These are phyloP conservation scores for Chironomus tepperi DNA, from an alignment of 1,140 invertebrate species.

Conservation along the genomic window DNA sequence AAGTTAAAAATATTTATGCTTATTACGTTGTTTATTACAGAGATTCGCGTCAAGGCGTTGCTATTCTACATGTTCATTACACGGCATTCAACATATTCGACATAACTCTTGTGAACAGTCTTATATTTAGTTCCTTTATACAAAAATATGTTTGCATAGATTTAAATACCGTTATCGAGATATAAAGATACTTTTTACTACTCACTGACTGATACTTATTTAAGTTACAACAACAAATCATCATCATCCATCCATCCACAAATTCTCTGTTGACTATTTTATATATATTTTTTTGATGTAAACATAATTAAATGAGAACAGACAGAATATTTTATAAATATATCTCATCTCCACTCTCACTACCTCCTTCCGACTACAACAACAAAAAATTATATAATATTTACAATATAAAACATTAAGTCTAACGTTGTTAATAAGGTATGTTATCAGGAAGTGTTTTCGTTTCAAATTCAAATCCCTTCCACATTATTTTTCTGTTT, in stretches of 20 bases:
- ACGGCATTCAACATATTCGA: conserved; percentile 53
- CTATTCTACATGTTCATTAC: conserved; percentile 58
- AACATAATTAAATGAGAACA: conserved; percentile 15
- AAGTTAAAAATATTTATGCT: conserved; percentile 24
- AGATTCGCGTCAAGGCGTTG: conserved; percentile 60
- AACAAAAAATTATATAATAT: no score
- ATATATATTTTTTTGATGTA: not conserved
- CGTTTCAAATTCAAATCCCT: not conserved
- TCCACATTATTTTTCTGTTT: not conserved
- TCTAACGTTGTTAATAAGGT: not conserved
- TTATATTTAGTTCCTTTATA: conserved; percentile 52
- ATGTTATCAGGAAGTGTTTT: not conserved
- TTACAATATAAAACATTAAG: not conserved
- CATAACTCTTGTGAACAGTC: conserved; percentile 69
- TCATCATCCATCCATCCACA: not conserved
- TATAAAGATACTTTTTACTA: not conserved
- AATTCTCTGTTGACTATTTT: not conserved
- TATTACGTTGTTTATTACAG: conserved; percentile 45
- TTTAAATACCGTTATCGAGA: not conserved
- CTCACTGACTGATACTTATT: not conserved
- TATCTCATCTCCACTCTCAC: not conserved
- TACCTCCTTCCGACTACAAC: no score
- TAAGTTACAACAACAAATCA: not conserved
- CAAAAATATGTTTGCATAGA: no score
- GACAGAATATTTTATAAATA: not conserved